These are phyloP conservation scores for Leptonema lineaticorne DNA, from an alignment of 1,140 invertebrate genomes.

Conservation along the genomic window DNA sequence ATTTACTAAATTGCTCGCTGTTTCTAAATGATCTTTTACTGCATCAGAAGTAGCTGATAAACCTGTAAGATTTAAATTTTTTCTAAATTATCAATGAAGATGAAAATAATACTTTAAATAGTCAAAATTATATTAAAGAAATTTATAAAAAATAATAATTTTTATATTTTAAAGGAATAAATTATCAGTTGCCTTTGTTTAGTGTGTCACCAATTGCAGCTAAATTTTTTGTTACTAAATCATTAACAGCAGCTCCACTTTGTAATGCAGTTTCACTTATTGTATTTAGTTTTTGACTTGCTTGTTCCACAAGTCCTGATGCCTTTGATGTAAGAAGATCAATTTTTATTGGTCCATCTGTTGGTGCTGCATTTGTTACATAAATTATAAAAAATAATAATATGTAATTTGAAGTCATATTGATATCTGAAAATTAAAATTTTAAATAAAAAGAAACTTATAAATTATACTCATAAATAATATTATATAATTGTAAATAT, in stretches of 20 bases:
- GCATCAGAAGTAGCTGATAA: slow-evolving; percentile 2
- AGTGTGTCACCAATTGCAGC: slow-evolving; percentile 17
- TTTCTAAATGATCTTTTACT: slow-evolving; percentile 7
- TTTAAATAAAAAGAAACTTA: not conserved
- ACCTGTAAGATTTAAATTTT: not conserved
- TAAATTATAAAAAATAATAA: not conserved
- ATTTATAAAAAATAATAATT: not conserved
- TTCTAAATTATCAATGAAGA: not conserved
- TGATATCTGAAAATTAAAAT: not conserved
- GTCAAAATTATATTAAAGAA: not conserved
- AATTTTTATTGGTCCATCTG: slow-evolving; percentile 31
- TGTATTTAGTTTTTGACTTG: slow-evolving; percentile 23
- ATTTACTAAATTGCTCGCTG: slow-evolving; percentile 10
- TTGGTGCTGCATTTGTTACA: slow-evolving; percentile 15
- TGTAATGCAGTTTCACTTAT: slow-evolving; percentile 23
- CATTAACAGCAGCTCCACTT: slow-evolving; percentile 20
- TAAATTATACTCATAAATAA: too few species aligned
- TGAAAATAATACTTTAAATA: not conserved
- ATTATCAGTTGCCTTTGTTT: slow-evolving; percentile 8
- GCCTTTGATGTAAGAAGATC: slow-evolving; percentile 12
- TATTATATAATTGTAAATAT: too few species aligned
- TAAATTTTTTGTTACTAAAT: slow-evolving; percentile 21
- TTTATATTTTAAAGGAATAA: not conserved
- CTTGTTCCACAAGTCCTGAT: slow-evolving; percentile 22
- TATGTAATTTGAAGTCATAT: not conserved